A percentile compares a stretch with the other conserved stretches of the same genome.
phyloP scores from a whole-genome alignment of 2,113 vertebrate species.

The Passer montanus region DNA sequence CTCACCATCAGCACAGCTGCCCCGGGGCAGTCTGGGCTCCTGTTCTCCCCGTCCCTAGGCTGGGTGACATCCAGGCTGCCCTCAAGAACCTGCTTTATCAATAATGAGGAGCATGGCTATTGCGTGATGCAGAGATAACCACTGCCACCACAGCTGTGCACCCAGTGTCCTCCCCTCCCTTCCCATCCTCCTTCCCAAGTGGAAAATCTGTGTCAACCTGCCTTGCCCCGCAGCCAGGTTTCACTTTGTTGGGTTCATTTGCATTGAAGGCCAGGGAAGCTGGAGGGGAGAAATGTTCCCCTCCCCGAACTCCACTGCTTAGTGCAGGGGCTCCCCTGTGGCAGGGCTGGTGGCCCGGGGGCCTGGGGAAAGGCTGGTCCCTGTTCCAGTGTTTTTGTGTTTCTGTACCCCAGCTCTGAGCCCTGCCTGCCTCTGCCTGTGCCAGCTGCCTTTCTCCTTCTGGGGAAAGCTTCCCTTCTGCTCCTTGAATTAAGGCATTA shows the following conservation, averaged over 20 bases:
- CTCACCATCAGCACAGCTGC: rapidly evolving
- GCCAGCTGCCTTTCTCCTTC: not conserved
- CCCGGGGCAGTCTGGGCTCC: not conserved
- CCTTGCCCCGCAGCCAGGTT: not conserved
- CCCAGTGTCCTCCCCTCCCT: not conserved
- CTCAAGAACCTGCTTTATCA: not conserved
- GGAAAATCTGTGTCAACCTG: not conserved
- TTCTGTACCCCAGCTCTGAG: rapidly evolving
- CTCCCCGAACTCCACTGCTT: not conserved
- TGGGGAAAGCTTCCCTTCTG: not conserved
- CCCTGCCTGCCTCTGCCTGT: not conserved
- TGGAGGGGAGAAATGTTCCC: not conserved
- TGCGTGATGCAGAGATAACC: not conserved
- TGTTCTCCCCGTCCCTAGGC: not conserved
- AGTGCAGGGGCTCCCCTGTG: not conserved
- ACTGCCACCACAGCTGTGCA: not conserved
- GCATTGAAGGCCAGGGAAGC: not conserved
- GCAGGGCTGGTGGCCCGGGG: rapidly evolving
- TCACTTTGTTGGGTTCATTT: not conserved
- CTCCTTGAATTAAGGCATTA: not conserved
- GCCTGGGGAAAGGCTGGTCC: not conserved
- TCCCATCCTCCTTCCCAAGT: not conserved
- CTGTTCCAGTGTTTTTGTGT: not conserved
- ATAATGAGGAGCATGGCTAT: not conserved
- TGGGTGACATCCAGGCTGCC: not conserved